Evolutionary conservation across 2,888 invertebrate species (phyloP).

Genomic region (Aporophyla lueneburgensis): DNA sequence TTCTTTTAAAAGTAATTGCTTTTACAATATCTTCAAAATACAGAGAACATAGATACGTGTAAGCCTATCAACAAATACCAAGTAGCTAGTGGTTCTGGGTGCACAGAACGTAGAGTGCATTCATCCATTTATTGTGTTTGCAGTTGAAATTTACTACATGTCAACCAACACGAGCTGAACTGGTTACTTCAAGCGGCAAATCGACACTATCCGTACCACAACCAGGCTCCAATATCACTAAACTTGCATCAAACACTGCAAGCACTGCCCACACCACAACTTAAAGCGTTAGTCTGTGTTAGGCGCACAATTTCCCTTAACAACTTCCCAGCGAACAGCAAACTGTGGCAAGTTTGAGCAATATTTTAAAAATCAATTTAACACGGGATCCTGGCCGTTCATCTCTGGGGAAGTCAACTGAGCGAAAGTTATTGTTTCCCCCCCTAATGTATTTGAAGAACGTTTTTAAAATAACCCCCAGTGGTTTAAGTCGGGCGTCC

Average conservation of each 20-base stretch:
- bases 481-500: slow-evolving; percentile 31
- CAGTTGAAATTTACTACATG: neutral
- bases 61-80: too few species aligned
- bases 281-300: slow-evolving; percentile 31
- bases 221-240: neutral
- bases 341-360: slow-evolving; percentile 58
- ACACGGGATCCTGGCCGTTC: slow-evolving; percentile 57
- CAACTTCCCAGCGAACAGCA: slow-evolving; percentile 55
- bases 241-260: slow-evolving; percentile 19
- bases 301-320: slow-evolving; percentile 61
- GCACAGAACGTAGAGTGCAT: neutral
- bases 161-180: slow-evolving; percentile 8
- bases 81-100: too few species aligned
- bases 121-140: too few species aligned
- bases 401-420: slow-evolving; percentile 64
- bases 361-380: slow-evolving; percentile 70
- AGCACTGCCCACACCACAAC: slow-evolving; percentile 6
- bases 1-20: too few species aligned
- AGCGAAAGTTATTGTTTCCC: slow-evolving; percentile 69
- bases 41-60: too few species aligned
- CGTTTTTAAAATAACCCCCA: slow-evolving; percentile 60
- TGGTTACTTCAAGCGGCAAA: slow-evolving; percentile 16
- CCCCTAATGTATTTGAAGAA: slow-evolving; percentile 65
- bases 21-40: too few species aligned
- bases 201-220: neutral